phyloP scores from a whole-genome alignment of 2,113 vertebrate species.

The Electrona antarctica region DNA sequence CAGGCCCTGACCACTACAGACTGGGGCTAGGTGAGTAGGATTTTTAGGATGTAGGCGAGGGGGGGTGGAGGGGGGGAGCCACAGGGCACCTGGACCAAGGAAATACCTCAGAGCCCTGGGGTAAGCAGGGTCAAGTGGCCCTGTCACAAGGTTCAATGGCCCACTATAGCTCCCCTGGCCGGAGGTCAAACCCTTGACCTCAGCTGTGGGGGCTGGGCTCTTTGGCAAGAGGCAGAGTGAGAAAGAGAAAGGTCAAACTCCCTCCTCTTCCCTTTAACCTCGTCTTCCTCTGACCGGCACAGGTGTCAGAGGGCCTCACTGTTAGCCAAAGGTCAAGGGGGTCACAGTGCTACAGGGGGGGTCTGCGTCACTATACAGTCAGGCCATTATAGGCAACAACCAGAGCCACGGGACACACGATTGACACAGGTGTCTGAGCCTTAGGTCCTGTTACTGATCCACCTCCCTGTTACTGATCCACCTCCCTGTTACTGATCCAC shows the following conservation, averaged over 20 bases:
- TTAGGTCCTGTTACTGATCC: slow-evolving; percentile 25
- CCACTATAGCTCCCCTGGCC: slow-evolving; percentile 60
- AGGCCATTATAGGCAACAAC: slow-evolving; percentile 28
- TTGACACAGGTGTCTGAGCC: slow-evolving; percentile 30
- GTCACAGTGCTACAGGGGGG: slow-evolving; percentile 30
- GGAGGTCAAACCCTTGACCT: slow-evolving; percentile 73
- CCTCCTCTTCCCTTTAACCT: slow-evolving; percentile 34
- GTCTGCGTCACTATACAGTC: slow-evolving; percentile 33
- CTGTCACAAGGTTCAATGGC: slow-evolving; percentile 69
- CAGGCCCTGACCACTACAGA: slow-evolving; percentile 62
- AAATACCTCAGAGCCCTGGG: slow-evolving; percentile 51
- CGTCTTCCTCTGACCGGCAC: slow-evolving; percentile 54
- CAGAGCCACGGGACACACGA: slow-evolving; percentile 17
- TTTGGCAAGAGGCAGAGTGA: slow-evolving; percentile 45
- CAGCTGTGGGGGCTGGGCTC: slow-evolving; percentile 38
- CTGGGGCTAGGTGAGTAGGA: slow-evolving; percentile 25
- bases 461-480: too few relatives aligned
- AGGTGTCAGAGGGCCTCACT: slow-evolving; percentile 66
- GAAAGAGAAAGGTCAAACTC: slow-evolving; percentile 64
- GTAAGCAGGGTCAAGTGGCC: slow-evolving; percentile 78
- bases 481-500: slow-evolving; percentile 17
- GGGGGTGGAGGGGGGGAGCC: slow-evolving; percentile 26
- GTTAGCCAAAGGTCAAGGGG: slow-evolving; percentile 57
- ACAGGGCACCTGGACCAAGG: slow-evolving; percentile 46
- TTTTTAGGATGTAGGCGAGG: slow-evolving; percentile 24